Base-by-base conservation (phyloP, 2,888 invertebrate species). In the Diploptera punctata region DNA sequence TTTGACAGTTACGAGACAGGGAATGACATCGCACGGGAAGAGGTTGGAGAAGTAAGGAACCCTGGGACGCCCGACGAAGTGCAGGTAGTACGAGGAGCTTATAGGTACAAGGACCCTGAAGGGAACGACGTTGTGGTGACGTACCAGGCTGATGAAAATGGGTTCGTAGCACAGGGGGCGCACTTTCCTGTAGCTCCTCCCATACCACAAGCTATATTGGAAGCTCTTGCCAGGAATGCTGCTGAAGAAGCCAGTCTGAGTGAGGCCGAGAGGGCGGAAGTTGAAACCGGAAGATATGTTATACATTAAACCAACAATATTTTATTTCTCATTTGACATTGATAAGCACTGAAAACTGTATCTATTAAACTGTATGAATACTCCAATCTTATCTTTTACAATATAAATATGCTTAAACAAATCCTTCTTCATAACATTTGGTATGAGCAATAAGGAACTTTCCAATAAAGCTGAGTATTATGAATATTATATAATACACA, bases 1-100 rank as follows among this genome's bases (percentile, higher is more conserved):
- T n/a, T n/a, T 67, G 47, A 3, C 67, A 76, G 76, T 49, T 76
- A 72, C 62, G 76, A 76, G 69, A 76, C 76, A n/a, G 76, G 73
- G 10, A 76, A 76, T 67, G 68, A 68, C 52, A 76, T 76, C 57
- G 44, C 67, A 13, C 57, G 68, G 10, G 73, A 76, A 54, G 75
- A 76, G 52, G 68, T 65, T 24, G 67, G 73, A n/a, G 70, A 72
- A 31, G 44, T 75, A n/a, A 54, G 24, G 49, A 73, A 74, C 52
- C 61, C 52, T 16, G 74, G 76, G 10, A 57, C 71, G 7, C 60
- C 70, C 33, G 61, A 68, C 5, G 76, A 76, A 49, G 60, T 44
- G 0, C 31, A 60, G 9, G 65, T 62, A 9, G 75, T 76, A 31
- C 67, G 71, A 38, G 76, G 76, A 26, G 69, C 72, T 16, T 76